These are phyloP conservation scores for Lapara coniferarum DNA, from an alignment of 2,888 invertebrate species.

Conservation along the genomic window DNA sequence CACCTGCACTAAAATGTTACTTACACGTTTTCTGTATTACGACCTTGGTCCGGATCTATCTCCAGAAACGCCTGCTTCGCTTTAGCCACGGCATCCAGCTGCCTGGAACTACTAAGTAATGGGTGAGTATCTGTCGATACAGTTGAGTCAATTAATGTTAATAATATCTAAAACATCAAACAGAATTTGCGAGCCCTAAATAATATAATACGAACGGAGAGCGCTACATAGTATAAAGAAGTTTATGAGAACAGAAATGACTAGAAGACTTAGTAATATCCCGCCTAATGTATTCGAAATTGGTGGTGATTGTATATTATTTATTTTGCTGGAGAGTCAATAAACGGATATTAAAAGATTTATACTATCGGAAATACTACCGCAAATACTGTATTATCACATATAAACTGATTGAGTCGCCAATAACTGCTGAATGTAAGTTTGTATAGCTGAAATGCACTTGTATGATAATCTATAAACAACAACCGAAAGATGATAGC, in stretches of 20 bases:
- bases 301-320: not conserved
- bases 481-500: not conserved
- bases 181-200: not conserved
- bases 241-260: not conserved
- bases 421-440: not conserved
- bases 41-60: not conserved
- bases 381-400: too few relatives aligned
- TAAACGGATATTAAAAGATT: too few relatives aligned
- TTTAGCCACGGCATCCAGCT: not conserved
- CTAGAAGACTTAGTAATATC: not conserved
- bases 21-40: not conserved
- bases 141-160: not conserved
- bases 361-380: too few relatives aligned
- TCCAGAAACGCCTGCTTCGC: constrained; percentile 3
- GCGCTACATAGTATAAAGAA: not conserved
- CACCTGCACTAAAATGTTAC: not conserved
- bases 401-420: not conserved
- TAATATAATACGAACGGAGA: not conserved
- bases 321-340: too few relatives aligned
- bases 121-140: not conserved
- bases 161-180: not conserved
- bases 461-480: not conserved
- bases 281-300: not conserved
- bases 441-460: not conserved
- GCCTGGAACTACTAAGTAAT: constrained; percentile 10